Evolutionary conservation across 2,113 vertebrate genomes (phyloP).

Genomic region (Tragulus kanchil): DNA sequence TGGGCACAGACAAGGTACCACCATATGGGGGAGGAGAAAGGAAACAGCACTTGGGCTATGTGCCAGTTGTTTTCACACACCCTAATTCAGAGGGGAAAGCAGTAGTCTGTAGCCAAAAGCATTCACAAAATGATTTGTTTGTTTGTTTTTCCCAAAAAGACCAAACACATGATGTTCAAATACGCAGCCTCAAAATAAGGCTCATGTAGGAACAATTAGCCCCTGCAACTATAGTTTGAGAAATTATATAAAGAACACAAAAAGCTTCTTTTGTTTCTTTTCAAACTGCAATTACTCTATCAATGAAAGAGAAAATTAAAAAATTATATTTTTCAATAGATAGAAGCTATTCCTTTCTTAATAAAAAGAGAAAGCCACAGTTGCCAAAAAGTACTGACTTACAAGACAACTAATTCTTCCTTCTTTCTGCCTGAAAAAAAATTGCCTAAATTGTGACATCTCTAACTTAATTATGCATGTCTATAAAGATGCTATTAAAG

Average conservation of each 20-base stretch:
- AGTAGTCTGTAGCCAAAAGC: neutral
- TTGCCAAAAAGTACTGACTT: neutral
- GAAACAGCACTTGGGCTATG: neutral
- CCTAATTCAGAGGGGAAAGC: neutral
- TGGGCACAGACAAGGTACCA: neutral
- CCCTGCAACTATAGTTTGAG: neutral
- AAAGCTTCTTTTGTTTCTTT: neutral
- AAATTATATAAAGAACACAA: neutral
- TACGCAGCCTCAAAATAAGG: neutral
- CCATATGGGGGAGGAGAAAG: neutral
- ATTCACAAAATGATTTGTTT: neutral
- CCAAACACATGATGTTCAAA: neutral
- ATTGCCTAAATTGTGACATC: neutral
- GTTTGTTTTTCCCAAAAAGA: neutral
- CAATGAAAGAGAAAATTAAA: neutral
- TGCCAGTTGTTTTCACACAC: slow-evolving; percentile 6
- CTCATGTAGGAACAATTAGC: neutral
- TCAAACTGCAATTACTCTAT: neutral
- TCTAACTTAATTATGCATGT: slow-evolving; percentile 19
- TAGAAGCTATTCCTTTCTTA: neutral
- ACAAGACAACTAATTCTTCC: neutral
- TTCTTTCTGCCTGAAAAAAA: slow-evolving; percentile 48
- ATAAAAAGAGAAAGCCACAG: neutral
- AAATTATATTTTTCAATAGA: neutral
- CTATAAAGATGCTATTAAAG: slow-evolving; percentile 21